Evolutionary conservation across 2,888 invertebrate species (phyloP).

Genomic region (Vesta saturnalis): DNA sequence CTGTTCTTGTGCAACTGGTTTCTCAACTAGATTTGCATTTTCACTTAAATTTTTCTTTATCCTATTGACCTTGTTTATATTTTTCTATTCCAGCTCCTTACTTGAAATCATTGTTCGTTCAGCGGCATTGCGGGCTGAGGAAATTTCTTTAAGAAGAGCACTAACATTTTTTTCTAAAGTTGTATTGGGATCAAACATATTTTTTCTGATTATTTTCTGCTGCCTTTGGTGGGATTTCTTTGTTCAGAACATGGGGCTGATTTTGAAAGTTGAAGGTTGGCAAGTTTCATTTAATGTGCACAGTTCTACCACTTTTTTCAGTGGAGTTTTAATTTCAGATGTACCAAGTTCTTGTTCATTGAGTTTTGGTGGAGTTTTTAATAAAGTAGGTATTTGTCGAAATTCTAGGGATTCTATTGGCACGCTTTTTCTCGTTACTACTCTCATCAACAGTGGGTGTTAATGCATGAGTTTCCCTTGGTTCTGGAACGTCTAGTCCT

Average conservation of each 20-base stretch:
- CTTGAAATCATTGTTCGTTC: too few species aligned
- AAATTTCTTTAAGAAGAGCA: background rate
- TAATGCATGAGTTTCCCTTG: too few species aligned
- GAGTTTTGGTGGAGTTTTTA: too few species aligned
- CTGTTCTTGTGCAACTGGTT: too few species aligned
- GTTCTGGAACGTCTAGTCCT: background rate
- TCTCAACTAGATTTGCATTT: constrained; percentile 3
- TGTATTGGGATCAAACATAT: background rate
- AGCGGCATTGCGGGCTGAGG: too few species aligned
- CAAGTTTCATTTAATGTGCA: too few species aligned
- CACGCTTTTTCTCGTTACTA: background rate
- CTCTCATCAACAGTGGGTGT: background rate
- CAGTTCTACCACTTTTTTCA: background rate
- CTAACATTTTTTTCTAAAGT: too few species aligned
- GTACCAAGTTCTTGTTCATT: too few species aligned
- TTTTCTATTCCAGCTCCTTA: too few species aligned
- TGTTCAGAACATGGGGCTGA: constrained; percentile 4
- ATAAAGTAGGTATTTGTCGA: too few species aligned
- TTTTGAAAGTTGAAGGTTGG: background rate
- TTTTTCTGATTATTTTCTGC: constrained; percentile 11
- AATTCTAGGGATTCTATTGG: too few species aligned
- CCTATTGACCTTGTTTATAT: background rate
- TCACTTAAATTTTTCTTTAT: constrained; percentile 8
- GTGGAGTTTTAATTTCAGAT: background rate
- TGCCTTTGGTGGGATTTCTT: too few species aligned